phyloP scores from a whole-genome alignment of 1,140 invertebrate genomes.

The Pachyrhynchus sulphureomaculatus region DNA sequence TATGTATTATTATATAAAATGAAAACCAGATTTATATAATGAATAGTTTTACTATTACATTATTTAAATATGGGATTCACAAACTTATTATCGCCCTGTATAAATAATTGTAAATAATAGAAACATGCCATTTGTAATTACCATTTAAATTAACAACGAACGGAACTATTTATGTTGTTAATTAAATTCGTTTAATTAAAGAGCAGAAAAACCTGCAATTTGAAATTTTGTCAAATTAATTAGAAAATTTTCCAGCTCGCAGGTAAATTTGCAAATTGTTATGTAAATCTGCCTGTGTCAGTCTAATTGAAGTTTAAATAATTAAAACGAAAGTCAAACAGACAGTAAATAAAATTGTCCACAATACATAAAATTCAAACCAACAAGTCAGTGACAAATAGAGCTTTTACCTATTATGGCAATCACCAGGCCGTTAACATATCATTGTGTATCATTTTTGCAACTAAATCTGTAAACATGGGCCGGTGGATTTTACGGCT shows the following conservation, averaged over 20 bases:
- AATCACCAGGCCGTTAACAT: neutral
- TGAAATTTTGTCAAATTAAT: neutral
- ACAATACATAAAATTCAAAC: conserved; percentile 26
- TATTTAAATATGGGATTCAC: no score
- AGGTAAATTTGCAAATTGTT: neutral
- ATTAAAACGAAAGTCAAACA: conserved; percentile 8
- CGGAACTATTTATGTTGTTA: no score
- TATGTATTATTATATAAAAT: no score
- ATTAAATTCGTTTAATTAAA: neutral
- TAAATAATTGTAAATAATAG: no score
- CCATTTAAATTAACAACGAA: no score
- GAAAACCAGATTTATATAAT: no score
- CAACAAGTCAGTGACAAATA: conserved; percentile 24
- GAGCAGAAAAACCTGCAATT: neutral
- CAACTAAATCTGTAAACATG: no score
- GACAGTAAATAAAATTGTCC: conserved; percentile 25
- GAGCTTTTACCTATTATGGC: neutral
- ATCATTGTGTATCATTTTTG: no score
- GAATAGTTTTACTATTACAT: no score
- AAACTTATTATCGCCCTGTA: no score
- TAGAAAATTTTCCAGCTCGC: neutral
- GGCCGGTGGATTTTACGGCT: no score
- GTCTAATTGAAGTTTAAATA: conserved; percentile 14
- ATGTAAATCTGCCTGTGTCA: conserved; percentile 6
- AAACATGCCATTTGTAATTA: no score